A percentile compares a stretch with the other conserved stretches of the same genome.
Conservation (phyloP, 2,797 vertebrate genomes). For the Manis javanica region DNA sequence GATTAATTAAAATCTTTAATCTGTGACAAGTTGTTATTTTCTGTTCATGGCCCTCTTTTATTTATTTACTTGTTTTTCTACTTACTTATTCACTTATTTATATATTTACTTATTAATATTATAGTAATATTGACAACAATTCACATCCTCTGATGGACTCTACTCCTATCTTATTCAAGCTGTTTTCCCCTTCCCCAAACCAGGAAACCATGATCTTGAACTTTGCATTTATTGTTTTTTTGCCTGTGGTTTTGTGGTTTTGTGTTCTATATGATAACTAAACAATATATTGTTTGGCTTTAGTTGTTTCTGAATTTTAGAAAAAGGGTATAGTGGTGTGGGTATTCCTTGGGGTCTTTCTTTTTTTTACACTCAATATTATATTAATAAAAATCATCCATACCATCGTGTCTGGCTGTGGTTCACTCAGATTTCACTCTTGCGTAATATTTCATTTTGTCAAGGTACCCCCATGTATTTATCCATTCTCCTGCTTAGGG, state of each 20-base stretch:
- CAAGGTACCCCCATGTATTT: neutral
- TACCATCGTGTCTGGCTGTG: neutral
- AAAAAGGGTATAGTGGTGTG: neutral
- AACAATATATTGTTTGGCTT: neutral
- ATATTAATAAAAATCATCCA: neutral
- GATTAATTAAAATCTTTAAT: neutral
- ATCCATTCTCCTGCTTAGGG: neutral
- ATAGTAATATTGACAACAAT: neutral
- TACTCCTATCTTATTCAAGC: neutral
- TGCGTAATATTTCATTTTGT: neutral
- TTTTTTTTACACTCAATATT: neutral
- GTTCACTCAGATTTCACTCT: neutral
- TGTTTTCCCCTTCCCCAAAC: neutral
- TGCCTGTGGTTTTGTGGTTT: neutral
- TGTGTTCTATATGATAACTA: neutral
- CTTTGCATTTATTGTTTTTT: conserved; percentile 14
- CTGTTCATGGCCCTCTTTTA: neutral
- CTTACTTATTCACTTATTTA: neutral
- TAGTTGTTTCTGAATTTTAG: neutral
- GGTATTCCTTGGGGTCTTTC: neutral
- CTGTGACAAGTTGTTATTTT: neutral
- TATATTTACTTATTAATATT: neutral
- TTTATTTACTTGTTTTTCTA: neutral
- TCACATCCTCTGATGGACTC: neutral
- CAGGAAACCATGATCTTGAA: neutral